phyloP scores from a whole-genome alignment of 2,888 invertebrate genomes.

The Chloroclystis v-ata region DNA sequence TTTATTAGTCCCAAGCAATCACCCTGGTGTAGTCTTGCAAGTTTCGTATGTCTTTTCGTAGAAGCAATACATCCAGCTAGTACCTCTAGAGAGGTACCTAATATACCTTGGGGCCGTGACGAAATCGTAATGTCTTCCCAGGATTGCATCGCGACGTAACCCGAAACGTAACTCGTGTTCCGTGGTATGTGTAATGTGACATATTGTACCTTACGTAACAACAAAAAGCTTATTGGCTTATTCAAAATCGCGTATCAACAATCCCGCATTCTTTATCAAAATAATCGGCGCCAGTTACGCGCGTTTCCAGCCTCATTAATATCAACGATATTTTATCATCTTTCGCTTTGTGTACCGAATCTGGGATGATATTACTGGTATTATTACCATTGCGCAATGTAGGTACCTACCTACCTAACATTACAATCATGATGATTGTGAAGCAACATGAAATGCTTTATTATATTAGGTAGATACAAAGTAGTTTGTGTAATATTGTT shows the following conservation, averaged over 20 bases:
- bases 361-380: constrained; percentile 14
- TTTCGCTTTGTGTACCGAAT: constrained; percentile 16
- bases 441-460: too few species aligned
- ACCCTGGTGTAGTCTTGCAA: constrained; percentile 28
- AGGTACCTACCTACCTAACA: too few species aligned
- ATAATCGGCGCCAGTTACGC: constrained; percentile 7
- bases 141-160: constrained; percentile 56
- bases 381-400: constrained; percentile 19
- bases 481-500: too few species aligned
- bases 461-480: too few species aligned
- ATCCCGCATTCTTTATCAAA: constrained; percentile 1
- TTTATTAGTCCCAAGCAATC: background rate
- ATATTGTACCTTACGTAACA: constrained; percentile 34
- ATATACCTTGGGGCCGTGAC: constrained; percentile 43
- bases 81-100: too few species aligned
- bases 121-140: constrained; percentile 66
- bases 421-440: too few species aligned
- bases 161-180: constrained; percentile 56
- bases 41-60: constrained; percentile 61
- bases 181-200: constrained; percentile 40
- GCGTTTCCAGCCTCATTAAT: constrained; percentile 10
- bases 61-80: constrained; percentile 43
- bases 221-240: constrained; percentile 29
- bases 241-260: constrained; percentile 10
- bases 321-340: constrained; percentile 8